A percentile compares a stretch with the other conserved stretches of the same genome.
Conservation (phyloP, 1,140 invertebrate species). For the Drosophila sp. region DNA sequence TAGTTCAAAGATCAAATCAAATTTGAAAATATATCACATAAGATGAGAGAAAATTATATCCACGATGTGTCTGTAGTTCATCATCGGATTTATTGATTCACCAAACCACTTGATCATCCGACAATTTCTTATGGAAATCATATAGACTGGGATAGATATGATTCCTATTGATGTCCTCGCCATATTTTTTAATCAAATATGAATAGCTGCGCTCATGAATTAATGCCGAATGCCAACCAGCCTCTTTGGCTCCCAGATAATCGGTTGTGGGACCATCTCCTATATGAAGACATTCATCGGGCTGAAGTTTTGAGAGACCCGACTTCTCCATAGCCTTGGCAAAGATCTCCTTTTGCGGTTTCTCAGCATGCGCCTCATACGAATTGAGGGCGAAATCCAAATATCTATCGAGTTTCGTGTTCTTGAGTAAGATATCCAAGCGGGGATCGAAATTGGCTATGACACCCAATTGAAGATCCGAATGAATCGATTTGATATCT, state of each 20-base stretch:
- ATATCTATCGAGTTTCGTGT: slow-evolving; percentile 86
- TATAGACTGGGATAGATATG: slow-evolving; percentile 76
- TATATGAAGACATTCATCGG: slow-evolving; percentile 90
- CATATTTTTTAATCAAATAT: slow-evolving; percentile 70
- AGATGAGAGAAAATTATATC: background rate
- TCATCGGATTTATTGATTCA: slow-evolving; percentile 24
- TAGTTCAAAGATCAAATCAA: background rate
- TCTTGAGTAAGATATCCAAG: slow-evolving; percentile 87
- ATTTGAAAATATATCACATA: background rate
- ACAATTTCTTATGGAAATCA: slow-evolving; percentile 80
- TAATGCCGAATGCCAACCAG: slow-evolving; percentile 90
- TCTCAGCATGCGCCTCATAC: slow-evolving; percentile 88
- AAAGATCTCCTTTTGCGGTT: slow-evolving; percentile 91
- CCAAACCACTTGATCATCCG: slow-evolving; percentile 69
- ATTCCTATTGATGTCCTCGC: slow-evolving; percentile 63
- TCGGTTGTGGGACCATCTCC: slow-evolving; percentile 91
- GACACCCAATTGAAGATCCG: slow-evolving; percentile 86
- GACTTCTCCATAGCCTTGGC: slow-evolving; percentile 86
- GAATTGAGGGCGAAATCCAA: slow-evolving; percentile 93
- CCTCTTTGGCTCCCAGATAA: slow-evolving; percentile 89
- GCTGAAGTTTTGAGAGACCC: slow-evolving; percentile 81
- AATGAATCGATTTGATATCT: slow-evolving; percentile 57
- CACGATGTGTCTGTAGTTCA: background rate
- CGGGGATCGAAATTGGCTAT: slow-evolving; percentile 95
- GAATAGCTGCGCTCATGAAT: slow-evolving; percentile 83